phyloP scores from a whole-genome alignment of 2,113 vertebrate species.

The Rhabdomys dilectus region DNA sequence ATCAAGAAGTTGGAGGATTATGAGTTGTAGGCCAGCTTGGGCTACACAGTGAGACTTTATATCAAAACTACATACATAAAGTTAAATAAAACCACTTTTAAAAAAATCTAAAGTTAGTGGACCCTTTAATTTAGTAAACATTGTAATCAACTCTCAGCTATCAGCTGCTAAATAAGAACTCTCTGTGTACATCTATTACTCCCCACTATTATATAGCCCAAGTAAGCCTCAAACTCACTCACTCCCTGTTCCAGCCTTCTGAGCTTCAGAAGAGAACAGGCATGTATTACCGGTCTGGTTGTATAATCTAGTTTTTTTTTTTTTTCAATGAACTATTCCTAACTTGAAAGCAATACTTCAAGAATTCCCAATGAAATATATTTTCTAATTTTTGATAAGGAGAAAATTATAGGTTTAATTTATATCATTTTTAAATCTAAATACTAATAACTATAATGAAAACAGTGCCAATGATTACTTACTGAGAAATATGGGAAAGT shows the following conservation, averaged over 20 bases:
- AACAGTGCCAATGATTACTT: constrained; percentile 41
- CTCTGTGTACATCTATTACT: background rate
- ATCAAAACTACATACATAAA: background rate
- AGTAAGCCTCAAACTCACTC: background rate
- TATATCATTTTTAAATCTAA: constrained; percentile 27
- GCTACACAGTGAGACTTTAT: background rate
- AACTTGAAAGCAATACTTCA: constrained; percentile 56
- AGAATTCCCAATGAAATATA: constrained; percentile 32
- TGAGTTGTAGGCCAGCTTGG: background rate
- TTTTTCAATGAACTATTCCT: background rate
- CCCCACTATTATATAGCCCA: background rate
- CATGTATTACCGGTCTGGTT: background rate
- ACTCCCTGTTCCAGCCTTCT: background rate
- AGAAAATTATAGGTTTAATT: constrained; percentile 22
- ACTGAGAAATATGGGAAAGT: constrained; percentile 49
- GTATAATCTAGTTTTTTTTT: background rate
- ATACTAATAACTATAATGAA: constrained; percentile 40
- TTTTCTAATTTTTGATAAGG: constrained; percentile 46
- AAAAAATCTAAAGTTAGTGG: constrained; percentile 22
- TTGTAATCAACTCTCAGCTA: background rate
- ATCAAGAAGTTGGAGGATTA: background rate
- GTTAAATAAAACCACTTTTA: background rate
- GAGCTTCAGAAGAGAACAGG: background rate
- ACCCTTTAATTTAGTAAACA: constrained; percentile 3
- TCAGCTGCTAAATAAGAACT: constrained; percentile 30